Percentiles rank a stretch among this genome's conserved stretches.
Evolutionary conservation across 1,140 invertebrate species (phyloP).

Genomic region (Bombus terrestris): DNA sequence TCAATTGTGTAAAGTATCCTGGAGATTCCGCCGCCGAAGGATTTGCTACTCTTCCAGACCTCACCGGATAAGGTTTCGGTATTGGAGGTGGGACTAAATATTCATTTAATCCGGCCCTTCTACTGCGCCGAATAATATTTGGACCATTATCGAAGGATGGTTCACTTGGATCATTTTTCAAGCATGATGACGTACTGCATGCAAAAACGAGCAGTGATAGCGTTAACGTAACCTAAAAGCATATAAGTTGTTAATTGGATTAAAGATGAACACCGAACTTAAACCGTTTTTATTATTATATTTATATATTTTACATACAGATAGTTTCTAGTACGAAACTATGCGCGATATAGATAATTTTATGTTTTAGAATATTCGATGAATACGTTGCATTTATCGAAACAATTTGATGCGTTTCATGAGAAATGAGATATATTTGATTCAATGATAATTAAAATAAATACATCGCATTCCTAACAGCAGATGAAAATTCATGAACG

Average conservation of each 20-base stretch:
- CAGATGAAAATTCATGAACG: neutral
- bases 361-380: neutral
- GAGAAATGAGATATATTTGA: neutral
- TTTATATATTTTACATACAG: neutral
- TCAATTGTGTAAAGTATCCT: slow-evolving; percentile 75
- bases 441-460: neutral
- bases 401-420: neutral
- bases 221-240: slow-evolving; percentile 72
- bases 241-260: neutral
- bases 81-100: slow-evolving; percentile 73
- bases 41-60: slow-evolving; percentile 53
- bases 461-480: neutral
- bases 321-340: neutral
- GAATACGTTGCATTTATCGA: neutral
- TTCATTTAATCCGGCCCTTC: slow-evolving; percentile 72
- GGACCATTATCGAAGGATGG: neutral
- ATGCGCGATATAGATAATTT: neutral
- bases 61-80: slow-evolving; percentile 35
- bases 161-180: slow-evolving; percentile 64
- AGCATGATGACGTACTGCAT: slow-evolving; percentile 53
- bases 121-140: slow-evolving; percentile 43
- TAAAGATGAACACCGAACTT: neutral
- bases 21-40: slow-evolving; percentile 38
- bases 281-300: neutral
- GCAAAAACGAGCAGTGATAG: slow-evolving; percentile 69